Evolutionary conservation across 2,113 vertebrate genomes (phyloP), one percentile per base, ranked within the genome.

Genomic region (Tichodroma muraria): DNA sequence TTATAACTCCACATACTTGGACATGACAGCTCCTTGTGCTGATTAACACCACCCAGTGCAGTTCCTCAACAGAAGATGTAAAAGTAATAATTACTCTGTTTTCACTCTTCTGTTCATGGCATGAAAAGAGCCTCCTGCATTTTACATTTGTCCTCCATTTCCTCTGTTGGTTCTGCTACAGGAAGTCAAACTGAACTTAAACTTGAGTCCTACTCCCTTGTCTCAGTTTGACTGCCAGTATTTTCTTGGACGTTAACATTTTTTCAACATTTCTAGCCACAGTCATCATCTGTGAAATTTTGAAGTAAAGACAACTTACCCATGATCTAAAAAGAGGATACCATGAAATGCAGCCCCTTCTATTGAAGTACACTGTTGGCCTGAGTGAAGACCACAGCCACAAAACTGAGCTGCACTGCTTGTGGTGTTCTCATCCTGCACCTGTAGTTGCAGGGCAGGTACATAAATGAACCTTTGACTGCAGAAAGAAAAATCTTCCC

Each of bases 311-410:
- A 71, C 7, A 72, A 69, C 1, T 53, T 56, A 49, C 1, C 19
- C 7, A 71, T 35, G 49, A 37, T 45, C 25, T 72, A 33, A 68
- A 65, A 54, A 15, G 24, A 85, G 4, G 6, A 72, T 22, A 4
- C 54, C 13, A 64, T 1, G 4, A 50, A 92, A 80, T 22, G 6
- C 20, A 66, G 18, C 8, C 19, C 11, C 8, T 76, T 35, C 35
- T 54, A 12, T 30, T 73, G 37, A 78, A 63, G 35, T 4, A 8
- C 0, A 0, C 6, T 40, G 5, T 40, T 60, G 68, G 25, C 12
- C 22, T 30, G 33, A 23, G 6, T 56, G 56, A 85, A 47, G 42
- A 75, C 5, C 35, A 71, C 0, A 0, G 9, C 23, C 10, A 1
- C 44, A 79, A 44, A 81, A 63, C 15, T 4, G 40, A 65, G 12